Evolutionary conservation across 2,888 invertebrate genomes (phyloP).

Genomic region (Heliconius charithonia): DNA sequence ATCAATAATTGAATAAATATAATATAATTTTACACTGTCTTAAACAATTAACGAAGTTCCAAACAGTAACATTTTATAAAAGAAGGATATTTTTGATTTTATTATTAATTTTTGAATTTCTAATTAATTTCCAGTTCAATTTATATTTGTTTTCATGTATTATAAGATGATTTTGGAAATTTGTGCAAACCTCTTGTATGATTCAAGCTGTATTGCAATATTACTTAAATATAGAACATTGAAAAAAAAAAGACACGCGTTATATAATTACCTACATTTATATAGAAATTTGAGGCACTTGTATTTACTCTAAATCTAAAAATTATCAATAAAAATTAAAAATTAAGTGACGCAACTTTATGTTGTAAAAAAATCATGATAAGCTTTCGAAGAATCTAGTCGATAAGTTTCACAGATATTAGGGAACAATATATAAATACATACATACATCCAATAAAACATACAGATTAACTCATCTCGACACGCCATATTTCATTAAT

Average conservation of each 20-base stretch:
- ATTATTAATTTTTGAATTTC: neutral
- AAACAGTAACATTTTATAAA: neutral
- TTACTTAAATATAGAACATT: neutral
- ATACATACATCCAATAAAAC: constrained; percentile 30
- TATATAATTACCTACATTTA: neutral
- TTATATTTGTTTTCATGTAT: neutral
- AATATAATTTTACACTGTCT: too few species aligned
- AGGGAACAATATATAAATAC: constrained; percentile 44
- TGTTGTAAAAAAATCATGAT: constrained; percentile 21
- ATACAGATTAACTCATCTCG: neutral
- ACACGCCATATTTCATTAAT: neutral
- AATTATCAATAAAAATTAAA: neutral
- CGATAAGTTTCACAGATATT: constrained; percentile 37
- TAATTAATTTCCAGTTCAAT: neutral
- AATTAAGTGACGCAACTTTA: constrained; percentile 6
- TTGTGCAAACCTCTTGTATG: neutral
- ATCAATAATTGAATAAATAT: too few species aligned
- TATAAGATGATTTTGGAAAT: neutral
- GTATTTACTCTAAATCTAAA: neutral
- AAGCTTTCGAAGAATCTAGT: constrained; percentile 13
- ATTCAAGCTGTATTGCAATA: neutral
- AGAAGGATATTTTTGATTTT: neutral
- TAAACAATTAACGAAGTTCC: too few species aligned
- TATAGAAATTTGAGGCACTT: constrained; percentile 15
- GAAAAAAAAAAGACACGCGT: neutral